phyloP scores from a whole-genome alignment of 2,888 invertebrate genomes.

The Pasiphila rectangulata region DNA sequence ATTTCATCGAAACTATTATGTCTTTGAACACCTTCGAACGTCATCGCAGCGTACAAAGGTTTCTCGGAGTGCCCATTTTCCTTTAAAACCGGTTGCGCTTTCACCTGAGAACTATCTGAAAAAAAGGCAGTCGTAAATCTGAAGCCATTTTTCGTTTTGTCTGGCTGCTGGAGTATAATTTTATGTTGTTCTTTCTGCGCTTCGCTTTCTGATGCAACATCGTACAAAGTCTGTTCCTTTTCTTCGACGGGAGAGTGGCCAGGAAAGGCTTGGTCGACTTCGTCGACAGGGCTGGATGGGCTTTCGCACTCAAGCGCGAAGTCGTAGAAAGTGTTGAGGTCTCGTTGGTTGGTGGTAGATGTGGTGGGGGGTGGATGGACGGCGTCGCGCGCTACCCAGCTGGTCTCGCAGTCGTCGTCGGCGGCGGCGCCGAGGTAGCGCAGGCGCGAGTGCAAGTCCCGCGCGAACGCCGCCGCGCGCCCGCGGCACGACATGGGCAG shows the following conservation, averaged over 20 bases:
- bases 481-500: conserved; percentile 90
- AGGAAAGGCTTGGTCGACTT: conserved; percentile 74
- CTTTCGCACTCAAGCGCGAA: conserved; percentile 84
- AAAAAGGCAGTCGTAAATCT: conserved; percentile 67
- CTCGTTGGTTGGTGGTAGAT: conserved; percentile 51
- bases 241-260: conserved; percentile 76
- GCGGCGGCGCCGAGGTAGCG: conserved; percentile 84
- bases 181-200: conserved; percentile 56
- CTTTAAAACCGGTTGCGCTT: conserved; percentile 63
- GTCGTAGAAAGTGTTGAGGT: conserved; percentile 83
- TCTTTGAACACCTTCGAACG: conserved; percentile 72
- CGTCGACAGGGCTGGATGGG: conserved; percentile 86
- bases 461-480: conserved; percentile 90
- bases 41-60: conserved; percentile 69
- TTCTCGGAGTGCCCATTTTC: conserved; percentile 72
- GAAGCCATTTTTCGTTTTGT: conserved; percentile 75
- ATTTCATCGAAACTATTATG: conserved; percentile 68
- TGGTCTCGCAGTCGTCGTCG: conserved; percentile 66
- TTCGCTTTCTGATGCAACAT: conserved; percentile 71
- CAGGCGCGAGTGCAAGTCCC: conserved; percentile 87
- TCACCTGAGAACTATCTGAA: conserved; percentile 65
- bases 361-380: conserved; percentile 36
- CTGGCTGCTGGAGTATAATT: conserved; percentile 65
- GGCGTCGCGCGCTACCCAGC: conserved; percentile 62
- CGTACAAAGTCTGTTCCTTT: conserved; percentile 79